Evolutionary conservation across 2,888 invertebrate genomes (phyloP).

Genomic region (Amiota communis): DNA sequence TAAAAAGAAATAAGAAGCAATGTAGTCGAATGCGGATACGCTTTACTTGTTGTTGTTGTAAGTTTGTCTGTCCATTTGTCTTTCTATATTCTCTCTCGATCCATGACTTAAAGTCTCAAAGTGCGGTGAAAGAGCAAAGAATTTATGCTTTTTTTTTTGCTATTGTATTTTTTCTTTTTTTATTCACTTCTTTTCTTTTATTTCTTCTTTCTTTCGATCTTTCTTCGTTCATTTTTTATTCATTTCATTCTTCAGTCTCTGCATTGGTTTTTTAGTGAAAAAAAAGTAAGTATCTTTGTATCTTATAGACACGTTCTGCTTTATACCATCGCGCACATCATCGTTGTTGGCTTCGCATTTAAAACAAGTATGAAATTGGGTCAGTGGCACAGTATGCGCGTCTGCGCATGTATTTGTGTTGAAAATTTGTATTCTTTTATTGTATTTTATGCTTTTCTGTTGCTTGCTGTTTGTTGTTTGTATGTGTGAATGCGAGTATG

Average conservation of each 20-base stretch:
- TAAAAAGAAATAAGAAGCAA: conserved; percentile 35
- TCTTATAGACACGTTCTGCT: conserved; percentile 19
- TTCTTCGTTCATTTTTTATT: no score
- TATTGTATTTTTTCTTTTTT: neutral
- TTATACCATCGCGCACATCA: neutral
- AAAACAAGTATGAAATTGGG: conserved; percentile 64
- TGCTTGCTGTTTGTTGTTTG: conserved; percentile 30
- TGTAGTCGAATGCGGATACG: conserved; percentile 60
- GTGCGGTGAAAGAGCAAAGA: conserved; percentile 61
- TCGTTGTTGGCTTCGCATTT: conserved; percentile 5
- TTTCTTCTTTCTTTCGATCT: no score
- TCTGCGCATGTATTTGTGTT: conserved; percentile 38
- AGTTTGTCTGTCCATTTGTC: conserved; percentile 11
- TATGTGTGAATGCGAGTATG: conserved; percentile 30
- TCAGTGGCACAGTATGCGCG: conserved; percentile 66
- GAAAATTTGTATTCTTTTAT: neutral
- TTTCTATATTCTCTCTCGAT: no score
- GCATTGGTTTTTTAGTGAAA: neutral
- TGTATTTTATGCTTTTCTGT: conserved; percentile 32
- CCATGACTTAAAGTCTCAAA: conserved; percentile 9
- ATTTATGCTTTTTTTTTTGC: conserved; percentile 5
- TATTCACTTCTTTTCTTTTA: no score
- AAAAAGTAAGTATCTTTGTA: conserved; percentile 8
- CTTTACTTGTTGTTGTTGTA: conserved; percentile 40
- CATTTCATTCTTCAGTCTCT: neutral